These are phyloP conservation scores for Tor tambroides DNA, from an alignment of 2,113 vertebrate species.

Conservation along the genomic window DNA sequence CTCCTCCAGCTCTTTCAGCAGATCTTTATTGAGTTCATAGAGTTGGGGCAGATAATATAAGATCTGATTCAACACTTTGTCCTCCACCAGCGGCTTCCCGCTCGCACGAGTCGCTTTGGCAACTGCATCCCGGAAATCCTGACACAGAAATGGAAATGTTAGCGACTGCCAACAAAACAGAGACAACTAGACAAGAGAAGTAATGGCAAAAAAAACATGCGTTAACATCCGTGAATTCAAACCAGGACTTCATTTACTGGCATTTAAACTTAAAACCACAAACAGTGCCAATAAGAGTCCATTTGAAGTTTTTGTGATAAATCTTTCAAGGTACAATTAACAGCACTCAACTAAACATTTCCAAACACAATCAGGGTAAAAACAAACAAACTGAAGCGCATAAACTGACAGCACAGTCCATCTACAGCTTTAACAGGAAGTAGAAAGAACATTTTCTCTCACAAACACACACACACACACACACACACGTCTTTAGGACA, in stretches of 20 bases:
- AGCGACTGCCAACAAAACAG: not conserved
- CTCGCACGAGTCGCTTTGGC: constrained; percentile 83
- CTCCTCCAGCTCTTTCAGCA: constrained; percentile 90
- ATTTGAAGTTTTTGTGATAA: not conserved
- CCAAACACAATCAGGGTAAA: not conserved
- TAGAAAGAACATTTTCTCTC: constrained; percentile 46
- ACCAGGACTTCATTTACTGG: not conserved
- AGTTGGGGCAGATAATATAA: constrained; percentile 96
- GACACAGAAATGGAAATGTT: constrained; percentile 16
- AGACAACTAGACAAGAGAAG: not conserved
- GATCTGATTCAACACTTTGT: constrained; percentile 92
- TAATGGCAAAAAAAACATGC: not conserved
- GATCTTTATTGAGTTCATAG: constrained; percentile 92
- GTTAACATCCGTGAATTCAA: not conserved
- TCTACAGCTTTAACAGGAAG: constrained; percentile 39
- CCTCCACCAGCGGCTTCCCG: constrained; percentile 94
- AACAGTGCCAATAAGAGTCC: not conserved
- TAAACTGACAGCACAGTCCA: constrained; percentile 7
- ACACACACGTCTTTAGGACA: constrained; percentile 41
- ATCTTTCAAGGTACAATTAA: not conserved
- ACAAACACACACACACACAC: not conserved
- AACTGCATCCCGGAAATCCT: constrained; percentile 95
- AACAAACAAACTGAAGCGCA: constrained; percentile 5
- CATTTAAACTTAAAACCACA: not conserved
- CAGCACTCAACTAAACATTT: not conserved